These are phyloP conservation scores for Microtus agrestis DNA, from an alignment of 2,797 vertebrate species.

Conservation along the genomic window DNA sequence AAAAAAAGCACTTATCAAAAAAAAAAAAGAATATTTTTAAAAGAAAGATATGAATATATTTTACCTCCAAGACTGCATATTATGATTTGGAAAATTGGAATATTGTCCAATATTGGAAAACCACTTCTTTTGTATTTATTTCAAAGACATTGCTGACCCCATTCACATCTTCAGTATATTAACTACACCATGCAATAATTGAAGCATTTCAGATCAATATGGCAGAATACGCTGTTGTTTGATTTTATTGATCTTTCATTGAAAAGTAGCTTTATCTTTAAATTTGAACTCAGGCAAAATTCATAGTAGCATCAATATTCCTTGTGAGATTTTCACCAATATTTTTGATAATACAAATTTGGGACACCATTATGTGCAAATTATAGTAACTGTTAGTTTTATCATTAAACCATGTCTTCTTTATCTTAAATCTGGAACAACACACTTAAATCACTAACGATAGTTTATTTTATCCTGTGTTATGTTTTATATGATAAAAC, in stretches of 20 bases:
- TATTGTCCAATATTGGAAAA: neutral
- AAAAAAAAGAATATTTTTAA: neutral
- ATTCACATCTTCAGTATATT: neutral
- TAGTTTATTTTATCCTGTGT: neutral
- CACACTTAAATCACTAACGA: neutral
- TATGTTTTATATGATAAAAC: neutral
- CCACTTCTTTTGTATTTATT: neutral
- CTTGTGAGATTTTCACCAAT: neutral
- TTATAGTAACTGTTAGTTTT: neutral
- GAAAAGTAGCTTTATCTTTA: neutral
- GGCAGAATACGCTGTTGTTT: neutral
- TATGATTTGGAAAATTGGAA: neutral
- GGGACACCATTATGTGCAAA: neutral
- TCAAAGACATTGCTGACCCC: neutral
- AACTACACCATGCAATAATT: neutral
- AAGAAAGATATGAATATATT: neutral
- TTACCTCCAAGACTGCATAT: neutral
- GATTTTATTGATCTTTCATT: neutral
- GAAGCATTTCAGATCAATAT: neutral
- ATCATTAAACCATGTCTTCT: neutral
- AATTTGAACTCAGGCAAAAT: neutral
- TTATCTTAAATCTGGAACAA: neutral
- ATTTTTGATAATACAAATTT: neutral
- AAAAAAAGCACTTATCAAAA: too few species aligned
- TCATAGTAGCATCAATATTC: neutral